Evolutionary conservation across 2,888 invertebrate species (phyloP).

Genomic region (Tuberolachnus salignus): DNA sequence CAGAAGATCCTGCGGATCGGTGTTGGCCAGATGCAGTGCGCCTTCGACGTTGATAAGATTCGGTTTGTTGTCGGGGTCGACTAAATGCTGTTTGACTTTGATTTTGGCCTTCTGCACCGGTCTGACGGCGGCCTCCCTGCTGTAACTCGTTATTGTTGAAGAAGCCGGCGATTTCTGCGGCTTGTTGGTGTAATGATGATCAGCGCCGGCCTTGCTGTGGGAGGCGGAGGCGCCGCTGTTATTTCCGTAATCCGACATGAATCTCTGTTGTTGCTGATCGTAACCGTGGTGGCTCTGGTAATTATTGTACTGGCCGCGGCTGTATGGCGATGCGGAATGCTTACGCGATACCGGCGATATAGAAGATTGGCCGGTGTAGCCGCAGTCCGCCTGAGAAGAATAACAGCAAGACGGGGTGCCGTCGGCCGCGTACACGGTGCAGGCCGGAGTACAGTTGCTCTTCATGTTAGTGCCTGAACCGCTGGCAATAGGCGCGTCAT

Average conservation of each 20-base stretch:
- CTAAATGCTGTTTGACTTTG: slow-evolving; percentile 65
- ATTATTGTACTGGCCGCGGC: slow-evolving; percentile 5
- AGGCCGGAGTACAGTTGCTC: not conserved
- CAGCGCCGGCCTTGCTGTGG: too few species aligned
- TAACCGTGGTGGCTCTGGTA: not conserved
- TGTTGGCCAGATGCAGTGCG: slow-evolving; percentile 70
- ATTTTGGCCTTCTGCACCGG: slow-evolving; percentile 61
- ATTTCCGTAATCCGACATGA: not conserved
- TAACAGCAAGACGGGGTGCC: not conserved
- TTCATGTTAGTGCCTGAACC: not conserved
- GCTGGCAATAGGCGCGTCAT: not conserved
- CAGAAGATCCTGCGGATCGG: slow-evolving; percentile 64
- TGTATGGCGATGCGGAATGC: slow-evolving; percentile 57
- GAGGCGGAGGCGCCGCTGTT: not conserved
- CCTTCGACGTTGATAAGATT: slow-evolving; percentile 62
- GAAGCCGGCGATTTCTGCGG: not conserved
- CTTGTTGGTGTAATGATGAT: not conserved
- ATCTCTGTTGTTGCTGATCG: not conserved
- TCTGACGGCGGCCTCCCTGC: not conserved
- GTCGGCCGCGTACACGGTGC: not conserved
- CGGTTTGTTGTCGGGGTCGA: slow-evolving; percentile 63
- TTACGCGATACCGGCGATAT: not conserved
- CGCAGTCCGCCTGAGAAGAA: not conserved
- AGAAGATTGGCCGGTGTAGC: not conserved
- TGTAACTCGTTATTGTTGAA: not conserved